These are phyloP conservation scores for Caenorhabditis doughertyi DNA, from an alignment of 2,888 invertebrate genomes.

Conservation along the genomic window DNA sequence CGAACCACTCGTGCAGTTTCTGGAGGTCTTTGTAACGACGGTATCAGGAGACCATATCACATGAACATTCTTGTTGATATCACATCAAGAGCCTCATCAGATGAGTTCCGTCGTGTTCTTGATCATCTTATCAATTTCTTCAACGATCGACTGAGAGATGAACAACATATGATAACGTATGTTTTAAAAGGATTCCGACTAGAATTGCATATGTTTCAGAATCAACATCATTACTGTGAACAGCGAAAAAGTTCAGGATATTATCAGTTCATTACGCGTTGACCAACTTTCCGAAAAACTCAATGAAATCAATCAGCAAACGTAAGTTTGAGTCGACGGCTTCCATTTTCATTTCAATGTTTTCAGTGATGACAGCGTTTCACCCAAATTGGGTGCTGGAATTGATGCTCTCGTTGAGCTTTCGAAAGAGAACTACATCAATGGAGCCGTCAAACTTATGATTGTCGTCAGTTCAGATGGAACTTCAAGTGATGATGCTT, in stretches of 20 bases:
- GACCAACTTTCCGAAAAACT: constrained; percentile 58
- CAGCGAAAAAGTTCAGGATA: constrained; percentile 71
- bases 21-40: constrained; percentile 77
- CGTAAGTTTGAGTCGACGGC: no score
- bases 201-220: constrained; percentile 42
- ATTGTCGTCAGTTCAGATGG: constrained; percentile 78
- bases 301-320: constrained; percentile 43
- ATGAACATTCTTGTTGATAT: constrained; percentile 77
- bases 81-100: constrained; percentile 70
- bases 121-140: constrained; percentile 72
- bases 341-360: neutral
- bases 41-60: constrained; percentile 76
- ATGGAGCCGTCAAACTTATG: constrained; percentile 74
- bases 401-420: constrained; percentile 75
- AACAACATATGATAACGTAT: constrained; percentile 60
- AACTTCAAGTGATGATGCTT: constrained; percentile 74
- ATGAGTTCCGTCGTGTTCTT: constrained; percentile 73
- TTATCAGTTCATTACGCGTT: constrained; percentile 44
- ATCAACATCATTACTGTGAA: constrained; percentile 78
- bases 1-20: constrained; percentile 76
- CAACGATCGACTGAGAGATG: constrained; percentile 71
- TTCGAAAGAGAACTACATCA: constrained; percentile 73
- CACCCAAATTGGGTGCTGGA: constrained; percentile 75
- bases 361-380: constrained; percentile 73
- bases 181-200: neutral